These are phyloP conservation scores for Syrrhaptes paradoxus DNA, from an alignment of 2,113 vertebrate genomes.

Conservation along the genomic window DNA sequence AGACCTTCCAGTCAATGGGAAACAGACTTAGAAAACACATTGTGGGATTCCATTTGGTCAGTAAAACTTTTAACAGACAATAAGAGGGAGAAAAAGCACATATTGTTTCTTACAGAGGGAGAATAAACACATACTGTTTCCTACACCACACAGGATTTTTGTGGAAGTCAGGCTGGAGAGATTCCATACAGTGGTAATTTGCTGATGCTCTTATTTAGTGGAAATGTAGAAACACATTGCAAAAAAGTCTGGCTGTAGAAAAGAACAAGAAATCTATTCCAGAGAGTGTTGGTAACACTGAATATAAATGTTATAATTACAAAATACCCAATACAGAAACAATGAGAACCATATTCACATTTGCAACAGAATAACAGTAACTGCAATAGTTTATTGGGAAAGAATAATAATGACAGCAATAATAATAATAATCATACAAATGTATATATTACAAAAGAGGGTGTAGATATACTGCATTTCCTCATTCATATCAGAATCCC, in stretches of 20 bases:
- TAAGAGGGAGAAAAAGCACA: background rate
- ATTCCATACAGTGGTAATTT: background rate
- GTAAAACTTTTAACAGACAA: background rate
- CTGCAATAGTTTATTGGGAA: background rate
- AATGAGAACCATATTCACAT: background rate
- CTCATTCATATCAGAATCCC: background rate
- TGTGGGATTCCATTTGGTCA: background rate
- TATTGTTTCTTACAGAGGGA: background rate
- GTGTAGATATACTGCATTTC: background rate
- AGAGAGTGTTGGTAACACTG: background rate
- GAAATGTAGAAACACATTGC: background rate
- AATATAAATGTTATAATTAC: background rate
- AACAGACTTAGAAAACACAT: background rate
- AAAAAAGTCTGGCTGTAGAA: background rate
- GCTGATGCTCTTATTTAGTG: background rate
- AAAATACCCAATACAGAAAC: background rate
- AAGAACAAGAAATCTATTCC: background rate
- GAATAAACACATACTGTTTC: background rate
- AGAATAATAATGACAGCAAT: background rate
- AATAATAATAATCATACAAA: background rate
- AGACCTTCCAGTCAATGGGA: background rate
- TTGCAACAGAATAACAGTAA: background rate
- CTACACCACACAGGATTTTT: background rate
- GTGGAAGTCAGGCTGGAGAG: background rate
- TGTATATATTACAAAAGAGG: background rate